These are phyloP conservation scores for Zonotrichia leucophrys DNA, from an alignment of 2,113 vertebrate genomes.

Conservation along the genomic window DNA sequence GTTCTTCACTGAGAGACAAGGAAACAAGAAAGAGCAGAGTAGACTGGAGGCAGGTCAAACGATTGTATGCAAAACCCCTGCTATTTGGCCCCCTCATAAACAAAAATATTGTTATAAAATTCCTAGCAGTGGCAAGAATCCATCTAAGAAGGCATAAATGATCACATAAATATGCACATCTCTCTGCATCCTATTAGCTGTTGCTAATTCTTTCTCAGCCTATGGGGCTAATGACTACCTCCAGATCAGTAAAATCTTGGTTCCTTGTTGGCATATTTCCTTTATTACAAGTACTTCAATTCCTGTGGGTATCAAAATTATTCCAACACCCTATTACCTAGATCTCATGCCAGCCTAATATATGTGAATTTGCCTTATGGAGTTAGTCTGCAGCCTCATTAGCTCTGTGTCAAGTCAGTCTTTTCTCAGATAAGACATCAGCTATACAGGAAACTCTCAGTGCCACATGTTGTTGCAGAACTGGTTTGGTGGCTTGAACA, in stretches of 20 bases:
- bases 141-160: neutral
- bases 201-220: constrained; percentile 36
- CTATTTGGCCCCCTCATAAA: neutral
- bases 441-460: constrained; percentile 19
- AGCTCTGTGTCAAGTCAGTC: neutral
- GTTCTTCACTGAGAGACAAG: neutral
- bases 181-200: neutral
- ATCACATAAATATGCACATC: neutral
- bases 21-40: neutral
- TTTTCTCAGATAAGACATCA: constrained; percentile 19
- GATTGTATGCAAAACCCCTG: neutral
- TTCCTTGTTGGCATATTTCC: constrained; percentile 36
- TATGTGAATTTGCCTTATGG: constrained; percentile 34
- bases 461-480: constrained; percentile 11
- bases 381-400: constrained; percentile 42
- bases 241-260: constrained; percentile 31
- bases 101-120: neutral
- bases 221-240: constrained; percentile 18
- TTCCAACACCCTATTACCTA: constrained; percentile 42
- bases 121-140: neutral
- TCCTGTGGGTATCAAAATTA: constrained; percentile 48
- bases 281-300: constrained; percentile 20
- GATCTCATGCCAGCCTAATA: constrained; percentile 39
- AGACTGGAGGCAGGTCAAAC: neutral
- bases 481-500: constrained; percentile 10